These are phyloP conservation scores for Dendrolimus punctatus DNA, from an alignment of 1,140 invertebrate species.

Conservation along the genomic window DNA sequence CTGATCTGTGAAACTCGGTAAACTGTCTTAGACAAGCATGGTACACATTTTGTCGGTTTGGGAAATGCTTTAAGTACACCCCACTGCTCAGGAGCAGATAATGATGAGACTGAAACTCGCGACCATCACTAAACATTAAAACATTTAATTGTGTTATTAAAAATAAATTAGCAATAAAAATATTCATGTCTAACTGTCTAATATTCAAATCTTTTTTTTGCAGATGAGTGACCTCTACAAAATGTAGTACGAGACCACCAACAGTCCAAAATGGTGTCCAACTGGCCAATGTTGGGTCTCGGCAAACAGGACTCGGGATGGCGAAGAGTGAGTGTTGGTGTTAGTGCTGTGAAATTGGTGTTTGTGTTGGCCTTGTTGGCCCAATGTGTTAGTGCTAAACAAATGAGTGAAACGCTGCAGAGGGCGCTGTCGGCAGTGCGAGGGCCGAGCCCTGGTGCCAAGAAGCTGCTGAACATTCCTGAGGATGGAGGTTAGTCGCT, in stretches of 20 bases:
- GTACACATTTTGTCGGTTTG: too few relatives aligned
- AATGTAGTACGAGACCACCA: not conserved
- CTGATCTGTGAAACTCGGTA: too few relatives aligned
- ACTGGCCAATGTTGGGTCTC: conserved; percentile 36
- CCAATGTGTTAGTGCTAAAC: conserved; percentile 38
- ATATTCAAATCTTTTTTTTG: too few relatives aligned
- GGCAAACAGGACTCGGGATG: conserved; percentile 25
- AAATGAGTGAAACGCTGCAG: conserved; percentile 70
- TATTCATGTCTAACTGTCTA: too few relatives aligned
- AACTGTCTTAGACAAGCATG: too few relatives aligned
- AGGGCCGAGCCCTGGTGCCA: conserved; percentile 66
- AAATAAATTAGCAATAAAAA: too few relatives aligned
- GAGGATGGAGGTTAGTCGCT: conserved; percentile 66
- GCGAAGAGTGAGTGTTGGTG: conserved; percentile 41
- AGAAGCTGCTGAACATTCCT: conserved; percentile 70
- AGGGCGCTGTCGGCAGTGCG: conserved; percentile 65
- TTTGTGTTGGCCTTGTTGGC: conserved; percentile 29
- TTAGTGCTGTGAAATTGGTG: conserved; percentile 32
- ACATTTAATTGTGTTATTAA: too few relatives aligned
- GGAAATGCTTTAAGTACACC: too few relatives aligned
- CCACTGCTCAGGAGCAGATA: too few relatives aligned
- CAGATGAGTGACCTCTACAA: too few relatives aligned
- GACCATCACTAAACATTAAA: too few relatives aligned
- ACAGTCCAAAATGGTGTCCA: conserved; percentile 33
- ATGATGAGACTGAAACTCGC: too few relatives aligned